These are phyloP conservation scores for Clytia hemisphaerica DNA, from an alignment of 30 jellyfish, hydroid and myxozoan species.

Conservation along the genomic window DNA sequence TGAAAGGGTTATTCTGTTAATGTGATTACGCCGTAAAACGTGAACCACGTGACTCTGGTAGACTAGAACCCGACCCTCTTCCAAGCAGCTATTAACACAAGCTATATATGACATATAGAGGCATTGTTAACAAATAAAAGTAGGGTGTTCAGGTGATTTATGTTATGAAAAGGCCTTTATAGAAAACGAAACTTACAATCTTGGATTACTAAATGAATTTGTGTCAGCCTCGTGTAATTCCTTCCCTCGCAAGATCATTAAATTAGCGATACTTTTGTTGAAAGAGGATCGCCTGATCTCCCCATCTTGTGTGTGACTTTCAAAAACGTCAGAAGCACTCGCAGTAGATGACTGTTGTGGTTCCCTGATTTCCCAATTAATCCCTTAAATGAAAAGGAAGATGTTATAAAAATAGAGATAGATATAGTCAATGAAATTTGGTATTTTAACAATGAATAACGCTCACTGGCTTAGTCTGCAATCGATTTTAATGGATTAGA, in stretches of 20 bases:
- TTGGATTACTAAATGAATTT: constrained; percentile 10
- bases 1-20: no score
- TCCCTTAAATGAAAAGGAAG: no score
- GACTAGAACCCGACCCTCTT: no score
- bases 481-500: no score
- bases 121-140: background rate
- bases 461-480: no score
- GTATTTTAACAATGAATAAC: no score
- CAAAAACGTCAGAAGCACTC: background rate
- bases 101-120: no score
- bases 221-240: constrained; percentile 42
- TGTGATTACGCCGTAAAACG: no score
- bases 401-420: no score
- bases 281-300: background rate
- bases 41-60: no score
- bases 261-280: constrained; percentile 77
- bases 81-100: no score
- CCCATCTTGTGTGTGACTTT: background rate
- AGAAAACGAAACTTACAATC: constrained; percentile 46
- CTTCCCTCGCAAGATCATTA: constrained; percentile 67
- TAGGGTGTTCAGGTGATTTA: background rate
- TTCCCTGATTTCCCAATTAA: constrained; percentile 72
- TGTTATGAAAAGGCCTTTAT: background rate
- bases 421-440: no score
- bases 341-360: constrained; percentile 31